These are phyloP conservation scores for Lithosia quadra DNA, from an alignment of 2,888 invertebrate species.

Conservation along the genomic window DNA sequence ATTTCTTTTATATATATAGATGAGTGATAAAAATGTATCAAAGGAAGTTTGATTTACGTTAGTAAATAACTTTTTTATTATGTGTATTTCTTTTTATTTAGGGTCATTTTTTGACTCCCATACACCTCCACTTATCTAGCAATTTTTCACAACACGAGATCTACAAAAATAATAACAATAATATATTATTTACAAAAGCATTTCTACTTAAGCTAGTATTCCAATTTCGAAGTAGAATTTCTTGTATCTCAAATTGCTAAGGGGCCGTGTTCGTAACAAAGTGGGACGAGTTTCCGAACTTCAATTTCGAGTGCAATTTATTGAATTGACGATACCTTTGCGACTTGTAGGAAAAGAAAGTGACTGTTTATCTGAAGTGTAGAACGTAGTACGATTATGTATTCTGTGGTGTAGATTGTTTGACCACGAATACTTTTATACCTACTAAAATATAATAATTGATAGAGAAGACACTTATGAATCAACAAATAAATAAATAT, in stretches of 20 bases:
- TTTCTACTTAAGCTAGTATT: not conserved
- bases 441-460: no score
- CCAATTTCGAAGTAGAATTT: conserved; percentile 33
- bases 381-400: no score
- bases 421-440: not conserved
- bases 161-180: not conserved
- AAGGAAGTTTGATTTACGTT: no score
- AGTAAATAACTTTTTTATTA: no score
- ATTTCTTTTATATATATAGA: no score
- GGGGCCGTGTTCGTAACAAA: conserved; percentile 13
- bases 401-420: not conserved
- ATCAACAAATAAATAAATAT: no score
- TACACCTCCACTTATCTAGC: no score
- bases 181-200: conserved; percentile 1
- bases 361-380: not conserved
- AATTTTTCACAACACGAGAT: not conserved
- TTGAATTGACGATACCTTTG: conserved; percentile 15
- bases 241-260: conserved; percentile 27
- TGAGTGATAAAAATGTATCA: no score
- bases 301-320: conserved; percentile 18
- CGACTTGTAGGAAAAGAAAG: conserved; percentile 5
- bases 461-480: no score
- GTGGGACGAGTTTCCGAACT: conserved; percentile 13
- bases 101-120: no score
- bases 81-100: no score